Evolutionary conservation across 2,113 vertebrate genomes (phyloP), one percentile per base, ranked within the genome.

Genomic region (Kobus ellipsiprymnus): DNA sequence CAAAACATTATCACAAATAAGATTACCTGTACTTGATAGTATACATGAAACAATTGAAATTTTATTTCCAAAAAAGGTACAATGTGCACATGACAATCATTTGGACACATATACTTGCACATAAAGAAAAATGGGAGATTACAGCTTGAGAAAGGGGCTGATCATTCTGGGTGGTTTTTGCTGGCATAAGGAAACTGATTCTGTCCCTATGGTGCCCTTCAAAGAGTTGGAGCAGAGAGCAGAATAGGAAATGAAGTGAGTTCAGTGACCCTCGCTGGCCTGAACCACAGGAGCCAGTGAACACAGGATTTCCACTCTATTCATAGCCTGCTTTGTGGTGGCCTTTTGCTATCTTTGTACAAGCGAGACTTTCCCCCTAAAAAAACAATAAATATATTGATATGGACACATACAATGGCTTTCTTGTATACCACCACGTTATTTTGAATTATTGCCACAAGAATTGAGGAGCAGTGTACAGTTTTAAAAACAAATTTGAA

Each of bases 221-320:
- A 98, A 98, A 98, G 98, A 96, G 64, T 25, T 97, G 85, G 90
- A 98, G 97, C 96, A 97, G 96, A 97, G 81, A 98, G 96, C 71
- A 97, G 97, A 98, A 98, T 94, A 97, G 97, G 97, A 99, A 98
- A 98, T 98, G 98, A 98, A 98, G 97, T 97, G 94, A 97, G 95
- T 98, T 98, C 98, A 98, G 82, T 99, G 98, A 99, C 97, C 98
- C 97, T 98, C 71, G 92, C 91, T 98, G 98, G 98, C 98, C 98
- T 82, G 82, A 98, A 97, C 98, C 97, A 91, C 98, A 93, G 97
- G 98, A 99, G 97, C 93, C 97, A 90, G 98, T 98, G 98, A 98
- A 98, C 97, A 98, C 95, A 98, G 92, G 87, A 96, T 98, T 98
- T 98, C 95, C 86, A 98, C 94, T 98, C 98, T 97, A 97, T 97